Evolutionary conservation across 2,888 invertebrate genomes (phyloP).

Genomic region (Pheosia tremula): DNA sequence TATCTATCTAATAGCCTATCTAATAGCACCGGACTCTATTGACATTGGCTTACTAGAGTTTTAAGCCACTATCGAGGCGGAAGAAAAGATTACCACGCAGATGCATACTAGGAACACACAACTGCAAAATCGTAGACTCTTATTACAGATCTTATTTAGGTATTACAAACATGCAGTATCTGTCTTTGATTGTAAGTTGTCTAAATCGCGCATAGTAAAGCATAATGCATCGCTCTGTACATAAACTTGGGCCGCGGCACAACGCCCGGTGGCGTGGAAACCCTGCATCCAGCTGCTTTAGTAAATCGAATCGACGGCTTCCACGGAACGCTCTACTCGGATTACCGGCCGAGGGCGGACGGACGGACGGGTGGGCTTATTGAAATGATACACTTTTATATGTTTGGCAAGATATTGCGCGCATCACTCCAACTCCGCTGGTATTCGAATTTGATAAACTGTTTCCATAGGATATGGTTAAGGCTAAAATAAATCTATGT

Average conservation of each 20-base stretch:
- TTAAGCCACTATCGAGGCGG: no score
- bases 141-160: no score
- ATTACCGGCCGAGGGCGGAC: neutral
- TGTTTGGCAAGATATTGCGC: conserved; percentile 1
- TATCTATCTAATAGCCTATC: no score
- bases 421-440: neutral
- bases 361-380: neutral
- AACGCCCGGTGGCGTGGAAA: neutral
- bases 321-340: neutral
- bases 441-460: neutral
- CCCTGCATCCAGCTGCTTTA: neutral
- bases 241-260: neutral
- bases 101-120: no score
- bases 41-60: no score
- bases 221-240: neutral
- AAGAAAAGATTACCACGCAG: no score
- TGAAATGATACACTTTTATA: neutral
- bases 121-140: no score
- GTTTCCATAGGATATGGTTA: no score
- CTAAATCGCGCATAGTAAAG: neutral
- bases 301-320: neutral
- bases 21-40: no score
- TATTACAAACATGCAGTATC: no score
- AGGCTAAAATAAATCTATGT: no score
- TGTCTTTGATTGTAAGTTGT: no score